phyloP scores from a whole-genome alignment of 2,888 invertebrate species.

The Allolobophora icterica region DNA sequence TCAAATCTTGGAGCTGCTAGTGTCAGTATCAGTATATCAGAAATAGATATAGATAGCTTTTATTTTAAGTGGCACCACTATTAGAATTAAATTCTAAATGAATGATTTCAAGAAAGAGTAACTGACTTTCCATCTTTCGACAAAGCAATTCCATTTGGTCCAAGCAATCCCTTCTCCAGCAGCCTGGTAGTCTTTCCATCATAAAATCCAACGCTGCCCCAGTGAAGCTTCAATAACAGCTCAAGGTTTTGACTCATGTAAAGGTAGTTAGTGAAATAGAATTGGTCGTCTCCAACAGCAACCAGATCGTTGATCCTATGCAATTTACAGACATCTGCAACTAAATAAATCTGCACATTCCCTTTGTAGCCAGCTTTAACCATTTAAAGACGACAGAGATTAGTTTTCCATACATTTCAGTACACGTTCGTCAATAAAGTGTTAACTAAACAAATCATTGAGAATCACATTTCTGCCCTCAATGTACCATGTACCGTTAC shows the following conservation, averaged over 20 bases:
- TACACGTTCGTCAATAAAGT: too few species aligned
- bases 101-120: background rate
- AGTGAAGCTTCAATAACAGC: background rate
- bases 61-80: too few species aligned
- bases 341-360: too few species aligned
- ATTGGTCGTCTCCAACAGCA: constrained; percentile 29
- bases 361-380: too few species aligned
- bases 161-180: background rate
- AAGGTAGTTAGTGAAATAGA: background rate
- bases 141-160: constrained; percentile 4
- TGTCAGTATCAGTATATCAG: background rate
- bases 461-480: too few species aligned
- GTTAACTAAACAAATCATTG: too few species aligned
- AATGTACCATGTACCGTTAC: too few species aligned
- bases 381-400: too few species aligned
- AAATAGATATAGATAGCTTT: too few species aligned
- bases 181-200: background rate
- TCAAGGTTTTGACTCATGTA: background rate
- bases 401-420: too few species aligned
- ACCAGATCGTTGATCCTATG: constrained; percentile 1
- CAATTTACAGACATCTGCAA: too few species aligned
- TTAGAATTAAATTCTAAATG: background rate
- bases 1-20: too few species aligned
- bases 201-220: constrained; percentile 29
- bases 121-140: constrained; percentile 25